phyloP scores from a whole-genome alignment of 2,113 vertebrate species.

The Neolamprologus ventralis region DNA sequence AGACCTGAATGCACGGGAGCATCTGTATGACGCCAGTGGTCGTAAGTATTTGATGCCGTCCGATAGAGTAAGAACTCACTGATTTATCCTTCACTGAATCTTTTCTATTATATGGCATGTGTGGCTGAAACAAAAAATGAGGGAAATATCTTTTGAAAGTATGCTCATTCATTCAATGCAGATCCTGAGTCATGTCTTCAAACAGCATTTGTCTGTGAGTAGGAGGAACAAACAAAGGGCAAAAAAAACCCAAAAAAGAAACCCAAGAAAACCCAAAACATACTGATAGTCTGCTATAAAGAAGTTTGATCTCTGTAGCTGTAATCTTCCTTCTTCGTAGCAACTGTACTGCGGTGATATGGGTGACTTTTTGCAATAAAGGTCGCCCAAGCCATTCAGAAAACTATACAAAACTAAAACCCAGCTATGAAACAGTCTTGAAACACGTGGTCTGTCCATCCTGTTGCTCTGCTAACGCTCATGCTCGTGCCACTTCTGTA shows the following conservation, averaged over 20 bases:
- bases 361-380: background rate
- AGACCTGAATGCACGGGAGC: background rate
- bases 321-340: background rate
- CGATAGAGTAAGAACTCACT: background rate
- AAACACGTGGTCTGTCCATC: background rate
- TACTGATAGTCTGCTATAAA: background rate
- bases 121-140: background rate
- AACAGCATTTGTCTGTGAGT: background rate
- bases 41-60: background rate
- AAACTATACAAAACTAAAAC: background rate
- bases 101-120: background rate
- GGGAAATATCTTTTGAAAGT: background rate
- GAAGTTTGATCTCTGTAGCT: background rate
- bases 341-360: background rate
- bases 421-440: background rate
- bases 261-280: background rate
- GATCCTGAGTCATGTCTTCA: background rate
- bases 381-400: background rate
- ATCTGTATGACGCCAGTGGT: background rate
- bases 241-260: rapidly evolving
- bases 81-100: background rate
- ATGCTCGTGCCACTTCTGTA: background rate
- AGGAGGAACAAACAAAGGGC: background rate
- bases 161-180: background rate
- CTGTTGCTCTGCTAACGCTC: background rate